A percentile compares a stretch with the other conserved stretches of the same genome.
Conservation (phyloP, 2,888 invertebrate genomes). For the Hylaea fasciaria region DNA sequence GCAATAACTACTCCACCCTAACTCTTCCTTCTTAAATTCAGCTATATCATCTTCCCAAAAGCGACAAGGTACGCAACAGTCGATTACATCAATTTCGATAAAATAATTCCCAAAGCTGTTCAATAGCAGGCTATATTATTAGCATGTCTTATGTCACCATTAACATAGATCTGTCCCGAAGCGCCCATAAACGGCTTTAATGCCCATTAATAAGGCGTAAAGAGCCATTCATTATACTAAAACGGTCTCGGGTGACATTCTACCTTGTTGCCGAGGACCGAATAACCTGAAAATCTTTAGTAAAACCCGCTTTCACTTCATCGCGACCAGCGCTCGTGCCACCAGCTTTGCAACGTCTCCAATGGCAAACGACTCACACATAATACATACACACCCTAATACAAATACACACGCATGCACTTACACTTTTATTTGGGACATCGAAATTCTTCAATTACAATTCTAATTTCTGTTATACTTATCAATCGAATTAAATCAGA, state of each 20-base stretch:
- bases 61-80: not conserved
- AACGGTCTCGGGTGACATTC: conserved; percentile 49
- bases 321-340: too few relatives aligned
- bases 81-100: conserved; percentile 5
- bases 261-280: conserved; percentile 22
- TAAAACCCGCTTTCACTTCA: too few relatives aligned
- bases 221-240: conserved; percentile 61
- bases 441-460: too few relatives aligned
- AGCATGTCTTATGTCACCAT: conserved; percentile 39
- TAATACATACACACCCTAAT: too few relatives aligned
- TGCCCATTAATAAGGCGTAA: conserved; percentile 65
- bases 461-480: too few relatives aligned
- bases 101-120: conserved; percentile 18
- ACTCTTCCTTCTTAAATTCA: not conserved
- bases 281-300: conserved; percentile 8
- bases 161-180: conserved; percentile 54
- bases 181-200: conserved; percentile 59
- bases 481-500: too few relatives aligned
- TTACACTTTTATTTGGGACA: too few relatives aligned
- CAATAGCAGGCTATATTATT: conserved; percentile 24
- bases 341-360: too few relatives aligned
- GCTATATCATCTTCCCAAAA: not conserved
- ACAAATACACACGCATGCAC: too few relatives aligned
- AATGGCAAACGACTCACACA: too few relatives aligned
- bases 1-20: not conserved